These are phyloP conservation scores for Numenius arquata DNA, from an alignment of 2,113 vertebrate genomes.

Conservation along the genomic window DNA sequence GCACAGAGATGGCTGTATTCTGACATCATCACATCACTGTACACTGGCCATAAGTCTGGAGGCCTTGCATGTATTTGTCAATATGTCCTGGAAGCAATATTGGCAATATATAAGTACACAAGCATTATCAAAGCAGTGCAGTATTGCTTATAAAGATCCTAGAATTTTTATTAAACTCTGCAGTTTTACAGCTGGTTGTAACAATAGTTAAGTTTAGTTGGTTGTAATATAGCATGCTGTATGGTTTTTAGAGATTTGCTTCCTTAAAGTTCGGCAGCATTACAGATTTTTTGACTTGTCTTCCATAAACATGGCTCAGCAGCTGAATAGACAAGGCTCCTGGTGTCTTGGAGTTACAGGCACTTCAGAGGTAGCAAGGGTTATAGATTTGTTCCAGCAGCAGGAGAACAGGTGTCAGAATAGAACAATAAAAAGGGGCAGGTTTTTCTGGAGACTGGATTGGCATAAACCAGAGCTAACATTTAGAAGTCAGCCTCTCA, in stretches of 20 bases:
- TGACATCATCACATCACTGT: neutral
- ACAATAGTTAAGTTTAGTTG: neutral
- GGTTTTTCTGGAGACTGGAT: neutral
- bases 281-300: neutral
- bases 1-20: neutral
- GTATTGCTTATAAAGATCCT: neutral
- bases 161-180: neutral
- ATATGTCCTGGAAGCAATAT: neutral
- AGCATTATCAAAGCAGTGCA: neutral
- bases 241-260: neutral
- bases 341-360: neutral
- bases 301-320: neutral
- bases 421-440: neutral
- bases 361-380: neutral
- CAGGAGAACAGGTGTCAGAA: neutral
- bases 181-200: neutral
- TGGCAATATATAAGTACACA: neutral
- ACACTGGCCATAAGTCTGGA: neutral
- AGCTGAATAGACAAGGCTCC: neutral
- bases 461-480: neutral
- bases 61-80: neutral
- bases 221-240: neutral
- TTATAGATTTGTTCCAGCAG: neutral
- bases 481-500: neutral
- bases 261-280: neutral